Base-by-base conservation (phyloP, 2,797 vertebrate genomes). In the Rhinichthys osculus region DNA sequence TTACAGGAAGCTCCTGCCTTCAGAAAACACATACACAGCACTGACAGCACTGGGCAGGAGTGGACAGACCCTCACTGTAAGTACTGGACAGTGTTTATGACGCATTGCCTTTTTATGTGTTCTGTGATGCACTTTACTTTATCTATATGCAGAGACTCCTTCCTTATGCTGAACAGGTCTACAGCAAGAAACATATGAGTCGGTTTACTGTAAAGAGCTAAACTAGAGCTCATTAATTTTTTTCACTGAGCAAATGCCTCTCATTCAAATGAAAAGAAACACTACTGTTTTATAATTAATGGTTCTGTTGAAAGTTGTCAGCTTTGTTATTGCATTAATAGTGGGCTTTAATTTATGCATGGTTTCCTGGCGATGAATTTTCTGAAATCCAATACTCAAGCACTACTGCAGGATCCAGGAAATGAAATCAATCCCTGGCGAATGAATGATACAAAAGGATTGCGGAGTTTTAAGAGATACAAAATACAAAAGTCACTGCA, bases 281-380 rank as follows among this genome's bases (percentile, higher is more conserved):
- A 14, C 5, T 23, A 1, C 42, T 40, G 57, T n/a, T 81, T 50
- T 69, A 9, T 7, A 27, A n/a, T n/a, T 0, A 57, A 23, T 9
- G 21, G 21, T 57, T 57, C 8, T 40, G n/a, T 40, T n/a, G 11
- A 67, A 69, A 50, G 21, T 38, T 64, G 27, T 47, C n/a, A 5
- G 35, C 16, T 57, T 83, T 82, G 30, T 35, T 10, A 30, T 3
- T 57, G 23, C 23, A 42, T 78, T 70, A 27, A 62, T 57, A 79
- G n/a, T 62, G 33, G 57, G 38, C 10, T 83, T 35, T 67, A 72
- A 62, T 57, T 66, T 71, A 71, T 81, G 38, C 82, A 71, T 67
- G 62, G 30, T 52, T 40, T 66, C 44, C 62, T 30, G 42, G 27
- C 11, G 16, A 67, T 38, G n/a, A 81, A 40, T 42, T 9, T 19